Evolutionary conservation across 2,113 vertebrate genomes (phyloP).

Genomic region (Pelobates fuscus): DNA sequence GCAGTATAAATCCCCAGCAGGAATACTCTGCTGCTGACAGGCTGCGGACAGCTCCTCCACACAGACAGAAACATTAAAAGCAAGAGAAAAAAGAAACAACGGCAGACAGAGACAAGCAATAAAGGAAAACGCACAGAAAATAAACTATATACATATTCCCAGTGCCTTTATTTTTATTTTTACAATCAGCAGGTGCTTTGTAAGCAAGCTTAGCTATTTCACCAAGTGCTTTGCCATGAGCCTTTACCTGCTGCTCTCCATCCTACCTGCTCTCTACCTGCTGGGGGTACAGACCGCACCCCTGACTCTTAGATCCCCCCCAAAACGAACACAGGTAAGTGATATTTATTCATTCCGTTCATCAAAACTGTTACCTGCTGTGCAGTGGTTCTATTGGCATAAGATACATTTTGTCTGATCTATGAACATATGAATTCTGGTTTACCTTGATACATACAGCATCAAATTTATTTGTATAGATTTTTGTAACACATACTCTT

Average conservation of each 20-base stretch:
- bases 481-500: too few species aligned
- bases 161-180: too few species aligned
- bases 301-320: conserved; percentile 50
- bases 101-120: neutral
- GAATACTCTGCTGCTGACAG: conserved; percentile 52
- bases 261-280: conserved; percentile 38
- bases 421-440: too few species aligned
- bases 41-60: conserved; percentile 41
- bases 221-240: too few species aligned
- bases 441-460: too few species aligned
- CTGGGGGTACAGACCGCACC: conserved; percentile 58
- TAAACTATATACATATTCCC: neutral
- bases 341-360: too few species aligned
- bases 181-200: too few species aligned
- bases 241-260: conserved; percentile 19
- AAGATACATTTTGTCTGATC: too few species aligned
- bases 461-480: too few species aligned
- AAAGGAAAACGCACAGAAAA: neutral
- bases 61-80: conserved; percentile 4
- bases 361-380: too few species aligned
- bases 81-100: conserved; percentile 8
- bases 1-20: conserved; percentile 65
- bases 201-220: too few species aligned
- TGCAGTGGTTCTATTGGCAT: too few species aligned
- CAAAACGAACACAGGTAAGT: conserved; percentile 73